phyloP scores from a whole-genome alignment of 2,888 invertebrate genomes.

The Prenolepis imparis region DNA sequence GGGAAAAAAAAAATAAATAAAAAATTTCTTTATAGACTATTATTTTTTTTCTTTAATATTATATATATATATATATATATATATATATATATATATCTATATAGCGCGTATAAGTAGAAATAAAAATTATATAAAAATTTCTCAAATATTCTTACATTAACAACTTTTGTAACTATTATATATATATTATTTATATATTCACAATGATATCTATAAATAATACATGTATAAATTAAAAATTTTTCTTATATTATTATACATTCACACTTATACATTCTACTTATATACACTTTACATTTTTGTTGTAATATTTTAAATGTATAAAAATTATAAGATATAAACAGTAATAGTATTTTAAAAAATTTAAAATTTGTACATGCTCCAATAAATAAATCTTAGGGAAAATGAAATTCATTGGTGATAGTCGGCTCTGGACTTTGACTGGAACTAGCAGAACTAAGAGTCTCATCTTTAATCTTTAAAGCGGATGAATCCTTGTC shows the following conservation, averaged over 20 bases:
- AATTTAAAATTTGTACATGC: background rate
- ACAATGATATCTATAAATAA: slow-evolving; percentile 8
- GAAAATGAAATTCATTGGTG: slow-evolving; percentile 82
- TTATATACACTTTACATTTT: slow-evolving; percentile 28
- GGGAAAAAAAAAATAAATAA: background rate
- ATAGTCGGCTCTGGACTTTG: slow-evolving; percentile 89
- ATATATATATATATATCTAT: no score
- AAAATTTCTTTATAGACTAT: background rate
- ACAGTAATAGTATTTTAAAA: slow-evolving; percentile 14
- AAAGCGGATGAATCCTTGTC: slow-evolving; percentile 88
- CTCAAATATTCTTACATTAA: background rate
- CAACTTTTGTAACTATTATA: no score
- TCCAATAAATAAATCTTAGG: slow-evolving; percentile 63
- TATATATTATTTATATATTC: slow-evolving; percentile 19
- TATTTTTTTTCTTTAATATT: background rate
- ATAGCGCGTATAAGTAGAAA: background rate
- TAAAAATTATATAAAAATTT: background rate
- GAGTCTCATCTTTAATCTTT: slow-evolving; percentile 91
- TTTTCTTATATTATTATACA: background rate
- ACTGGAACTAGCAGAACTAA: slow-evolving; percentile 92
- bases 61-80: no score
- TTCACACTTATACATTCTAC: slow-evolving; percentile 12
- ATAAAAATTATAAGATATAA: slow-evolving; percentile 64
- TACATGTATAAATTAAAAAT: background rate
- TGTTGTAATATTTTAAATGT: slow-evolving; percentile 40